phyloP scores from a whole-genome alignment of 2,888 invertebrate genomes.

The Coelopa pilipes region DNA sequence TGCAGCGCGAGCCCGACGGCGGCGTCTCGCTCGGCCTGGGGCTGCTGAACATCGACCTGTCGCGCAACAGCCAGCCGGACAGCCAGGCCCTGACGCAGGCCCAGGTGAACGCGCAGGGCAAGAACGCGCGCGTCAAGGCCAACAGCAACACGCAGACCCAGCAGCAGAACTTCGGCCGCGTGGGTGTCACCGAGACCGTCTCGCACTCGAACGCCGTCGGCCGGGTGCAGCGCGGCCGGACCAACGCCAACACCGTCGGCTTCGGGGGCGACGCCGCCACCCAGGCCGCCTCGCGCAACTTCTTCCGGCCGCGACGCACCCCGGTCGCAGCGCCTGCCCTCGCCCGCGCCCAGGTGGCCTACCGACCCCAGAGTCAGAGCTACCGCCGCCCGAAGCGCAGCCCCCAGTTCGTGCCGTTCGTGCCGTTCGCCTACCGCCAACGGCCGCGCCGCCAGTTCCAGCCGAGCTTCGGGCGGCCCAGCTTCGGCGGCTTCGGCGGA shows the following conservation, averaged over 20 bases:
- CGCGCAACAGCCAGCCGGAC: slow-evolving; percentile 48
- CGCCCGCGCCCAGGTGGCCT: neutral
- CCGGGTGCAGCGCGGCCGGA: slow-evolving; percentile 53
- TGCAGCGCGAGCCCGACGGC: slow-evolving; percentile 56
- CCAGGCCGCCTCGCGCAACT: slow-evolving; percentile 32
- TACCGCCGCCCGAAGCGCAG: neutral
- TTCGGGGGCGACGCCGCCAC: slow-evolving; percentile 49
- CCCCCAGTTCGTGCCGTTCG: slow-evolving; percentile 33
- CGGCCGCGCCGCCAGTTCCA: slow-evolving; percentile 46
- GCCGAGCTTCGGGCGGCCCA: neutral
- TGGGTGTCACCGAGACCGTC: slow-evolving; percentile 54
- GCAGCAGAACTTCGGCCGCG: slow-evolving; percentile 51
- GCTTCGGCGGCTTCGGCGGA: slow-evolving; percentile 33
- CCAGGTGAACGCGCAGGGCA: slow-evolving; percentile 57
- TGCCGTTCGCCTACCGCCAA: slow-evolving; percentile 52
- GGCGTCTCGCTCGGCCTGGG: slow-evolving; percentile 58
- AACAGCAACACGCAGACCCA: slow-evolving; percentile 53
- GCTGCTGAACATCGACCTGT: slow-evolving; percentile 55
- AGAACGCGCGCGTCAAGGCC: slow-evolving; percentile 51
- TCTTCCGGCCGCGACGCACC: slow-evolving; percentile 43
- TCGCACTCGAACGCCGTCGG: slow-evolving; percentile 58
- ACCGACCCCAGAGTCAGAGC: neutral
- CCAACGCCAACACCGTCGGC: slow-evolving; percentile 55
- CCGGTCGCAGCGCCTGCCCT: slow-evolving; percentile 15
- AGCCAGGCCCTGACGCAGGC: slow-evolving; percentile 48